Evolutionary conservation across 2,113 vertebrate species (phyloP), one percentile per base, ranked within the genome.

Genomic region (Aplodontia rufa): DNA sequence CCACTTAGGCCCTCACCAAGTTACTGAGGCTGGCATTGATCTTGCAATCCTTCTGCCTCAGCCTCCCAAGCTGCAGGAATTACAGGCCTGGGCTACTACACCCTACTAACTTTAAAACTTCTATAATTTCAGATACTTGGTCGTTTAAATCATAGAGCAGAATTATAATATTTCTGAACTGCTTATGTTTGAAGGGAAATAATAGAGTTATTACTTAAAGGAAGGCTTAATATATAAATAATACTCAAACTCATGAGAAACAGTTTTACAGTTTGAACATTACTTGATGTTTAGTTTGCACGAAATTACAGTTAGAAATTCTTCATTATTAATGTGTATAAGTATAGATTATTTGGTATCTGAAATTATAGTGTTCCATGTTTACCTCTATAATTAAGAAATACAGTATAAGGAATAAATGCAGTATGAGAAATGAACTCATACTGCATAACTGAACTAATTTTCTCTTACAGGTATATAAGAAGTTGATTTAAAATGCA

Each of bases 221-320:
- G 60, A 85, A 82, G 24, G 17, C 12, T 88, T 75, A 85, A 32
- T 91, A 93, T 96, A 87, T 92, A 92, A 85, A 76, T 81, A 90
- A 68, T 37, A 89, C 13, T 75, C 84, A 58, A 76, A 79, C 9
- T 68, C 47, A 79, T 49, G 24, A 85, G 74, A 93, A 96, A 78
- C 37, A 87, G 55, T 79, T 88, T 93, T 94, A 75, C 45, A 95
- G 49, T 51, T 72, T 95, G 49, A 96, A 60, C 37, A 66, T 91
- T 64, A 66, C 7, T 53, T 85, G 28, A 75, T 96, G 49, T 80
- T 91, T 88, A 93, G 32, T 92, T 97, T 96, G 92, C 45, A 82
- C 92, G 91, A 95, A 93, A 42, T 78, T 91, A 0, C 55, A 64
- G 51, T 58, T 93, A 97, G 69, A 83, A 96, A 93, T 91, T 84